phyloP scores from a whole-genome alignment of 2,797 vertebrate genomes.

The Notamacropus eugenii region DNA sequence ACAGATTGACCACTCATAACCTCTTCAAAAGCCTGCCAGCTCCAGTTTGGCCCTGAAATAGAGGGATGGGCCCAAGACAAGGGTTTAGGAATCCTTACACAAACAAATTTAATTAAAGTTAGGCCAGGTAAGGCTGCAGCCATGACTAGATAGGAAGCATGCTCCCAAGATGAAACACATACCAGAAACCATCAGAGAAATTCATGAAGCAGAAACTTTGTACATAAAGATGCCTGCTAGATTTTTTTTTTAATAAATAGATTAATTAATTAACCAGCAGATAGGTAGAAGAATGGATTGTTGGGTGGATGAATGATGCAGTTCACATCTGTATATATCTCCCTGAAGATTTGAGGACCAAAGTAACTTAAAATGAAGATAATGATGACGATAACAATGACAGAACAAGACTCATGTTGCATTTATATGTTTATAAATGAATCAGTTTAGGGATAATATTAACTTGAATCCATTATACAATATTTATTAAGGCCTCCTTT shows the following conservation, averaged over 20 bases:
- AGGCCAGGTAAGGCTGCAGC: not conserved
- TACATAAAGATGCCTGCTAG: not conserved
- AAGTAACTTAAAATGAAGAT: not conserved
- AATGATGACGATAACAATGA: not conserved
- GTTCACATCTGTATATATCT: not conserved
- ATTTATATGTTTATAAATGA: not conserved
- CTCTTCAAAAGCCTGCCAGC: not conserved
- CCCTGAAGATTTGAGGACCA: not conserved
- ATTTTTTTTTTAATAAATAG: not conserved
- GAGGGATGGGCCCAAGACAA: not conserved
- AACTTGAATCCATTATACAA: not conserved
- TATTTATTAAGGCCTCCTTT: not conserved
- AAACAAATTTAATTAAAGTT: not conserved
- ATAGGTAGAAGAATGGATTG: not conserved
- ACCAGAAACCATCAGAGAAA: not conserved
- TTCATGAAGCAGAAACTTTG: not conserved
- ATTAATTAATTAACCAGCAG: not conserved
- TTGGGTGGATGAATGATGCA: not conserved
- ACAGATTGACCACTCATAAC: not conserved
- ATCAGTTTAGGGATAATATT: not conserved
- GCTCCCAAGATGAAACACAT: not conserved
- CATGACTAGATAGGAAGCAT: not conserved
- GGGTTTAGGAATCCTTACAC: not conserved
- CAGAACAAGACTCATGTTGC: not conserved
- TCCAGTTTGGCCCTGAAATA: not conserved